Conservation (phyloP, 2,888 invertebrate genomes). For the Coelopa pilipes region DNA sequence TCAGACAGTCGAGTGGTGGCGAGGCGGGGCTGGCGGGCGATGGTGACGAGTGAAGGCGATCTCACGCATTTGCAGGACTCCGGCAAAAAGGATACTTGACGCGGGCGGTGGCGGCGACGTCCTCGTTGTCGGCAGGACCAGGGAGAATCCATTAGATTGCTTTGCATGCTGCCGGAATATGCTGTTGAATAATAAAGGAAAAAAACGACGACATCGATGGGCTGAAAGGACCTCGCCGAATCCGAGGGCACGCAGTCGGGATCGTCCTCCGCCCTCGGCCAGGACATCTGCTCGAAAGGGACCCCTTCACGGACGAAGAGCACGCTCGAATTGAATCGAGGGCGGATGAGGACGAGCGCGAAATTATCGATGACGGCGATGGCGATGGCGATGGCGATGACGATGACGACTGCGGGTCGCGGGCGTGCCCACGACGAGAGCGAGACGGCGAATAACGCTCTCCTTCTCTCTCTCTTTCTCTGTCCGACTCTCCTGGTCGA, state of each 20-base stretch:
- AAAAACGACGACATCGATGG: conserved; percentile 9
- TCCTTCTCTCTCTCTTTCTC: not conserved
- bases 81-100: conserved; percentile 4
- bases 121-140: conserved; percentile 11
- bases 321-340: conserved; percentile 27
- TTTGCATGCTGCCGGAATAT: conserved; percentile 21
- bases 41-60: too few relatives aligned
- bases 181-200: not conserved
- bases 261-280: too few relatives aligned
- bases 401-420: not conserved
- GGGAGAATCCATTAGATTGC: conserved; percentile 30
- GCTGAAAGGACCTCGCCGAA: conserved; percentile 6
- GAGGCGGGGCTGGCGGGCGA: not conserved
- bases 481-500: not conserved
- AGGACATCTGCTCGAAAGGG: not conserved
- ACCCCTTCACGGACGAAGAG: not conserved
- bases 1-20: not conserved
- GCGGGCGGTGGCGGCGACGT: not conserved
- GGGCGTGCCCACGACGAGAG: not conserved
- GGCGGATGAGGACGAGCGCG: conserved; percentile 31
- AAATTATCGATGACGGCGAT: conserved; percentile 29
- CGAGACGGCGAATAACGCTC: not conserved
- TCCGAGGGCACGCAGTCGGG: not conserved
- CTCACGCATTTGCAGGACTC: not conserved
- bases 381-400: not conserved